Evolutionary conservation across 2,113 vertebrate species (phyloP).

Genomic region (Colinus virginianus): DNA sequence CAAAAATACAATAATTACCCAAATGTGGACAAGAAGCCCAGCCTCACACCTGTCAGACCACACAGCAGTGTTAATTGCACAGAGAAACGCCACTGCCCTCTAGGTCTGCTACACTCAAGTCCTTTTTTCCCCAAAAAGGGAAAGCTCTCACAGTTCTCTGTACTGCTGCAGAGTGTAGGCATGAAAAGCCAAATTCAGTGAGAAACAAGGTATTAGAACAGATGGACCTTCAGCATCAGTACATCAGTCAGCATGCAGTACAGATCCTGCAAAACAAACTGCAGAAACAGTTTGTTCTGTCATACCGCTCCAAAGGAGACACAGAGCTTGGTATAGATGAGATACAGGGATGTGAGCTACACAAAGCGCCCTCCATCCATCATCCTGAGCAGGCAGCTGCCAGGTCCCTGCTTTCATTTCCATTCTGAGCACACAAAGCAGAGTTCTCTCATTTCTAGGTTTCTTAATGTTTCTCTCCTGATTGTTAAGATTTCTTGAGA

Average conservation of each 20-base stretch:
- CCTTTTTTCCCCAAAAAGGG: not conserved
- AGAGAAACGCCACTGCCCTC: not conserved
- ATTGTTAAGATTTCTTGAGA: not conserved
- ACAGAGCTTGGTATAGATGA: not conserved
- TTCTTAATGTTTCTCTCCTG: not conserved
- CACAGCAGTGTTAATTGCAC: no score
- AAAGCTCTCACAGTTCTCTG: not conserved
- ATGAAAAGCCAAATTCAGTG: slow-evolving; percentile 6
- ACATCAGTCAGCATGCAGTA: not conserved
- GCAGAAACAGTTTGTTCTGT: not conserved
- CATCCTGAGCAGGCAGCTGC: not conserved
- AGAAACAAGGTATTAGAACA: slow-evolving; percentile 26
- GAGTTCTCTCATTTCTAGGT: not conserved
- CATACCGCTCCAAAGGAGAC: not conserved
- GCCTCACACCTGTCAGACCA: rapidly evolving
- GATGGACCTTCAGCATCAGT: slow-evolving; percentile 26
- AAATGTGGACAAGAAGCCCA: not conserved
- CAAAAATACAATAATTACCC: not conserved
- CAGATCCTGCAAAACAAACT: not conserved
- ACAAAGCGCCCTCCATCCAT: not conserved
- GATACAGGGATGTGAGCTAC: not conserved
- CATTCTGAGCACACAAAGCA: not conserved
- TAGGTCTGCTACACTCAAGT: not conserved
- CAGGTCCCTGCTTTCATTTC: not conserved
- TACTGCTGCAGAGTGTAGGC: not conserved